Percentiles rank a stretch among this genome's conserved stretches.
Evolutionary conservation across 2,113 vertebrate species (phyloP).

Genomic region (Anguilla japonica): DNA sequence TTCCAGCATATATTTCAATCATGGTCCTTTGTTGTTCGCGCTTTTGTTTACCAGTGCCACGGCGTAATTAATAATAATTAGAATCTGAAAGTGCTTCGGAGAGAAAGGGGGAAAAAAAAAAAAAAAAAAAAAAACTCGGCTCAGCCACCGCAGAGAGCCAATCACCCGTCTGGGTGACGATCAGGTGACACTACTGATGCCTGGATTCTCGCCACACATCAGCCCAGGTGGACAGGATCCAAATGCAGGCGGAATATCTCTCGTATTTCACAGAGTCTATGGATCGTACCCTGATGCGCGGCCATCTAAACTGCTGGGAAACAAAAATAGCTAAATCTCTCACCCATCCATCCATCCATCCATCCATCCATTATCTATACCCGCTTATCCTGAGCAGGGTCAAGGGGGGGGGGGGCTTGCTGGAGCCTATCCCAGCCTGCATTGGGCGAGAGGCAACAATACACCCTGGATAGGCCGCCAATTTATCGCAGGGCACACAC

Average conservation of each 20-base stretch:
- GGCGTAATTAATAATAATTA: not conserved
- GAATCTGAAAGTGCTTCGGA: not conserved
- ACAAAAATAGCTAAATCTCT: too few relatives aligned
- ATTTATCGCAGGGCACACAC: too few relatives aligned
- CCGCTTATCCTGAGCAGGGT: too few relatives aligned
- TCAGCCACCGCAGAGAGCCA: not conserved
- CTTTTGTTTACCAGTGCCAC: not conserved
- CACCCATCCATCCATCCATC: too few relatives aligned
- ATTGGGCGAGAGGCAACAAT: too few relatives aligned
- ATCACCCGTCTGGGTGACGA: not conserved
- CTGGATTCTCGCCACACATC: not conserved
- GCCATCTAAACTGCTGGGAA: not conserved
- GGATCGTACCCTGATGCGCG: not conserved
- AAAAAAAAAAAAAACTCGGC: not conserved
- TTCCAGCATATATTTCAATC: not conserved
- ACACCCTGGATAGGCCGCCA: too few relatives aligned
- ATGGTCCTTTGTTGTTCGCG: not conserved
- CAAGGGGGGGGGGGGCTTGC: too few relatives aligned
- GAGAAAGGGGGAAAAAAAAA: not conserved
- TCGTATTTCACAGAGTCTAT: not conserved
- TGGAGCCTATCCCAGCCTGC: too few relatives aligned
- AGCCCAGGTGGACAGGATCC: not conserved
- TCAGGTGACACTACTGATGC: not conserved
- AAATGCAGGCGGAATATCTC: not conserved
- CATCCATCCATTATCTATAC: too few relatives aligned